Evolutionary conservation across 2,113 vertebrate species (phyloP), one percentile per base, ranked within the genome.

Genomic region (Rhipidura dahli): DNA sequence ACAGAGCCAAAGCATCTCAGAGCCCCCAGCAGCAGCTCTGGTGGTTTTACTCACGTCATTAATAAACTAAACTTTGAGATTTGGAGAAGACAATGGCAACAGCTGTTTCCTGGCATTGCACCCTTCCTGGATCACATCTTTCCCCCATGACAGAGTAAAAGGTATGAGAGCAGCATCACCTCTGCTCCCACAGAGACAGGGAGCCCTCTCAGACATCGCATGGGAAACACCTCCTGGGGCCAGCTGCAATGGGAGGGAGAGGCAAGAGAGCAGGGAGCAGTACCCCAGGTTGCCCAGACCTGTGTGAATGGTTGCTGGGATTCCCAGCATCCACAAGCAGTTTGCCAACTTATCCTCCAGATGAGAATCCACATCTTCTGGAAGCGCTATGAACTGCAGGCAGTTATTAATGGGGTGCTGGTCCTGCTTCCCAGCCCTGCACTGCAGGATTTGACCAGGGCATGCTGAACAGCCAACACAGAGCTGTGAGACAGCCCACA

Each of bases 191-290:
- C 56, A 61, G 80, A 8, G 1, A 90, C 57, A 47, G 1, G 6
- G 72, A 78, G 30, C 47, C 20, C 30, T 27, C 65, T 23, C 68
- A 54, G 42, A 24, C 19, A 49, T 0, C 3, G 1, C 3, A 4
- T 3, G 35, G 40, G 19, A 47, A 83, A 72, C 24, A 28, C 8
- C 37, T 7, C 27, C 7, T 2, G 1, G 31, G 47, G 22, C 16
- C 60, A 89, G 42, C n/a, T 40, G 47, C 0, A 0, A 30, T 1
- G 1, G 24, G 8, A 44, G 8, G 33, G 30, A 83, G 35, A 87
- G 21, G 33, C n/a, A 40, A 22, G 42, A 81, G 17, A 35, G 30
- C 54, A 70, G 35, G 42, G 14, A 37, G 15, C 71, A 65, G 12
- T 14, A 28, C 6, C 60, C 39, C 51, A 14, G 15, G 13, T 21